Conservation (phyloP, 2,888 invertebrate species). For the Stenodera caucasica region DNA sequence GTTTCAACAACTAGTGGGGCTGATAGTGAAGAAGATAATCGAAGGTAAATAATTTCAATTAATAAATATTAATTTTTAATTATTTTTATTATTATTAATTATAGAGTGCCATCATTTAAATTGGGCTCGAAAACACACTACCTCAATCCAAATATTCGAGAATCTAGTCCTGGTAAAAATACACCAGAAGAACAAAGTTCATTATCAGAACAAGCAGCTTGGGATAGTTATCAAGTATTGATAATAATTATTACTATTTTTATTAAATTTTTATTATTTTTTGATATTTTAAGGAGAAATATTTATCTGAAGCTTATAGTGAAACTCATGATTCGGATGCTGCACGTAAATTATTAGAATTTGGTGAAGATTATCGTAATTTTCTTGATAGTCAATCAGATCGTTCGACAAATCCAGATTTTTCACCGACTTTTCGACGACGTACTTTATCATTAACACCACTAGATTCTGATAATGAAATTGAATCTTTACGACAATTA, state of each 20-base stretch:
- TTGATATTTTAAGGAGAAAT: constrained; percentile 72
- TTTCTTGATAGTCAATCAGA: constrained; percentile 90
- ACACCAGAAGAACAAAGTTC: constrained; percentile 76
- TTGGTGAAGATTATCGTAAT: constrained; percentile 88
- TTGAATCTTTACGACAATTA: constrained; percentile 50
- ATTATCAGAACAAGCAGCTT: constrained; percentile 90
- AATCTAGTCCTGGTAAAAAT: constrained; percentile 56
- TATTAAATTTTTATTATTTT: constrained; percentile 22
- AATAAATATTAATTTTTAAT: too few relatives aligned
- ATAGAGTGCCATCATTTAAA: constrained; percentile 65
- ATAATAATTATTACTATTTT: constrained; percentile 17
- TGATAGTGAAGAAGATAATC: constrained; percentile 68
- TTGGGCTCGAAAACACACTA: constrained; percentile 59
- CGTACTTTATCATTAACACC: constrained; percentile 33
- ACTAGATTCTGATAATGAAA: constrained; percentile 50
- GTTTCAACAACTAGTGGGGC: constrained; percentile 66
- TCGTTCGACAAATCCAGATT: constrained; percentile 68
- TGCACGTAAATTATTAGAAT: constrained; percentile 78
- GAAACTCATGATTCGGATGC: constrained; percentile 85
- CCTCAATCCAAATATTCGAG: constrained; percentile 51
- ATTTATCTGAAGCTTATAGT: constrained; percentile 88
- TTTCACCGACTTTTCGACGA: constrained; percentile 55
- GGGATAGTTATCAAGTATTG: constrained; percentile 90
- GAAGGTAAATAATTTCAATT: constrained; percentile 48
- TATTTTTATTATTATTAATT: constrained; percentile 16